phyloP scores from a whole-genome alignment of 2,888 invertebrate species.

The Cosmia trapezina region DNA sequence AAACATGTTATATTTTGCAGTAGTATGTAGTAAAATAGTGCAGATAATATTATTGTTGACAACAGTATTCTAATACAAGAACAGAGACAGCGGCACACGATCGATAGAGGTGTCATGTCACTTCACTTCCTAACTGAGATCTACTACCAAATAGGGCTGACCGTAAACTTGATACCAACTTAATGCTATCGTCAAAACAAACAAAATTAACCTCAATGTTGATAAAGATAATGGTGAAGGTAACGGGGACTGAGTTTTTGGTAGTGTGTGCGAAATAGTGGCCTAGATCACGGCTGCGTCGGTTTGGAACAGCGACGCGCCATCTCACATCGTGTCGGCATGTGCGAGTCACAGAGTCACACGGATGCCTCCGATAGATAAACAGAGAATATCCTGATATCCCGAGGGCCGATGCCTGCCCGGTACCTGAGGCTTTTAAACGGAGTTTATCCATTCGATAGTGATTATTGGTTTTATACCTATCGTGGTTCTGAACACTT shows the following conservation, averaged over 20 bases:
- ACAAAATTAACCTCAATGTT: conserved; percentile 32
- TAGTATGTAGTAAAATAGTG: conserved; percentile 1
- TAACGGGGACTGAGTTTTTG: conserved; percentile 42
- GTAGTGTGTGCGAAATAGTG: conserved; percentile 73
- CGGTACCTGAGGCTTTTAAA: too few species aligned
- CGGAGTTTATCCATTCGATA: too few species aligned
- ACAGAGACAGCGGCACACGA: conserved; percentile 75
- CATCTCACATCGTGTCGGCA: conserved; percentile 76
- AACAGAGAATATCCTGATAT: conserved; percentile 75
- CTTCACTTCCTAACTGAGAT: conserved; percentile 76
- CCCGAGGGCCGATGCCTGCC: conserved; percentile 22
- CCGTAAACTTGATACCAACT: conserved; percentile 60
- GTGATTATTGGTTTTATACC: too few species aligned
- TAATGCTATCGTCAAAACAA: conserved; percentile 9
- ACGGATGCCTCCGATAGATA: conserved; percentile 85
- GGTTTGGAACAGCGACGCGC: conserved; percentile 69
- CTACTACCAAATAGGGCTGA: conserved; percentile 78
- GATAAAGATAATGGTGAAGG: conserved; percentile 18
- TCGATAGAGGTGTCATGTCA: conserved; percentile 79
- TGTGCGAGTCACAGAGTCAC: conserved; percentile 73
- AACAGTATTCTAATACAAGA: conserved; percentile 67
- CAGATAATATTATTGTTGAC: conserved; percentile 36
- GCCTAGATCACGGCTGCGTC: conserved; percentile 76
- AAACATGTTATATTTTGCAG: conserved; percentile 13
- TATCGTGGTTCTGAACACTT: too few species aligned